phyloP scores from a whole-genome alignment of 2,797 vertebrate genomes.

The Pangasius sanitwongsei region DNA sequence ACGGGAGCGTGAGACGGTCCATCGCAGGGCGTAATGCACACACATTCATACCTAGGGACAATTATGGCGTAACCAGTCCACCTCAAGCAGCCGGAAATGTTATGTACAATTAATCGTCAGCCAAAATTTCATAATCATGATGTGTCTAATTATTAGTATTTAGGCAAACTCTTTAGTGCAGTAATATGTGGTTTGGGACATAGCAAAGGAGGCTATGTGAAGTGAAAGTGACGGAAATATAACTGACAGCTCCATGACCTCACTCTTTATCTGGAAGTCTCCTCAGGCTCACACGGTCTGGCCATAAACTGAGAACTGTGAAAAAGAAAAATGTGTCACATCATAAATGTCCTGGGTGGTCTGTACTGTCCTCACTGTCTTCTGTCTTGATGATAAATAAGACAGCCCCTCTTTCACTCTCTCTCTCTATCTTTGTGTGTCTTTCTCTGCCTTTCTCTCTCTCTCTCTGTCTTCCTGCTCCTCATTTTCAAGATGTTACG shows the following conservation, averaged over 20 bases:
- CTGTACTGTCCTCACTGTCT: background rate
- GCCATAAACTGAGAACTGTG: background rate
- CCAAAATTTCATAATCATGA: background rate
- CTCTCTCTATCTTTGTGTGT: background rate
- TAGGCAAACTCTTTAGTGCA: background rate
- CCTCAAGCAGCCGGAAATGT: background rate
- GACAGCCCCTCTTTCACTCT: background rate
- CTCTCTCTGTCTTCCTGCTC: background rate
- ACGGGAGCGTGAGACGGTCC: background rate
- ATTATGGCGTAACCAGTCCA: background rate
- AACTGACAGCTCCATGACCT: constrained; percentile 13
- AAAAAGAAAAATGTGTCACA: constrained; percentile 3
- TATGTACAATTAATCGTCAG: background rate
- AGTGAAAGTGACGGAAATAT: background rate
- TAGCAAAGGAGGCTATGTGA: background rate
- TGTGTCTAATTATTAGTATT: background rate
- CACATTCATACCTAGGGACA: background rate
- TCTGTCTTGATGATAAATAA: constrained; percentile 9
- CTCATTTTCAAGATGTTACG: constrained; percentile 11
- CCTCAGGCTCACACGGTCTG: background rate
- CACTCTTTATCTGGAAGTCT: constrained; percentile 5
- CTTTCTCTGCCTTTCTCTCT: background rate
- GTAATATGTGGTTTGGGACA: background rate
- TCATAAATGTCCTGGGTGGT: constrained; percentile 16
- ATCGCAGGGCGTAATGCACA: background rate